phyloP scores from a whole-genome alignment of 64 coral and sea anemone genomes.

The Astreopora myriophthalma region DNA sequence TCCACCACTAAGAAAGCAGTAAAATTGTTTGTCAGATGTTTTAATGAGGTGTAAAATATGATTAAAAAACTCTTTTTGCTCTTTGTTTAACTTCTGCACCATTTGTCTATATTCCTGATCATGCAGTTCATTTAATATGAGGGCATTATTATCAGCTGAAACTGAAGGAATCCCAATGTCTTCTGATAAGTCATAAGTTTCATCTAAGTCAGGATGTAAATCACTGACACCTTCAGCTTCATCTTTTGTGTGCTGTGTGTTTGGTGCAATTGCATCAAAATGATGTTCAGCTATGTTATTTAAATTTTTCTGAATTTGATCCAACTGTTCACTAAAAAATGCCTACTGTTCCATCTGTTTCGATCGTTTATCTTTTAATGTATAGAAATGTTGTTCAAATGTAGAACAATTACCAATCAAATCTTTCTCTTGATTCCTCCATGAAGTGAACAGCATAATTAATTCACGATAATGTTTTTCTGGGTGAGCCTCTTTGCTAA shows the following conservation, averaged over 20 bases:
- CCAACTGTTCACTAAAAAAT: background rate
- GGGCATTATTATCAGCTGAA: too few relatives aligned
- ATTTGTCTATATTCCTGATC: background rate
- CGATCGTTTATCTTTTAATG: background rate
- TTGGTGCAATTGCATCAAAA: background rate
- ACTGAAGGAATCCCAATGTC: too few relatives aligned
- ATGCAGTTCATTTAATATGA: background rate
- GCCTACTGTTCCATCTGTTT: conserved; percentile 21
- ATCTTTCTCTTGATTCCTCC: background rate
- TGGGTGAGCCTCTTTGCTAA: conserved; percentile 26
- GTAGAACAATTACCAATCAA: conserved; percentile 6
- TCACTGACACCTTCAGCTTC: too few relatives aligned
- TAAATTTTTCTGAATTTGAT: conserved; percentile 22
- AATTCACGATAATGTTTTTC: conserved; percentile 45
- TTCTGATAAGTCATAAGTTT: too few relatives aligned
- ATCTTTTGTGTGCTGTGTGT: too few relatives aligned
- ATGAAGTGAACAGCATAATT: conserved; percentile 7
- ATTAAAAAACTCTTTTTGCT: conserved; percentile 3
- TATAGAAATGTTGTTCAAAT: background rate
- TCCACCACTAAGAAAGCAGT: background rate
- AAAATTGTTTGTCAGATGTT: background rate
- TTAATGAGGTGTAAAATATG: conserved; percentile 38
- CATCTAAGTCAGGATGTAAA: too few relatives aligned
- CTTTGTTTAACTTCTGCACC: too few relatives aligned
- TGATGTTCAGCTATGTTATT: background rate